Base-by-base conservation (phyloP, 1,140 invertebrate species). In the Platyura marginata region DNA sequence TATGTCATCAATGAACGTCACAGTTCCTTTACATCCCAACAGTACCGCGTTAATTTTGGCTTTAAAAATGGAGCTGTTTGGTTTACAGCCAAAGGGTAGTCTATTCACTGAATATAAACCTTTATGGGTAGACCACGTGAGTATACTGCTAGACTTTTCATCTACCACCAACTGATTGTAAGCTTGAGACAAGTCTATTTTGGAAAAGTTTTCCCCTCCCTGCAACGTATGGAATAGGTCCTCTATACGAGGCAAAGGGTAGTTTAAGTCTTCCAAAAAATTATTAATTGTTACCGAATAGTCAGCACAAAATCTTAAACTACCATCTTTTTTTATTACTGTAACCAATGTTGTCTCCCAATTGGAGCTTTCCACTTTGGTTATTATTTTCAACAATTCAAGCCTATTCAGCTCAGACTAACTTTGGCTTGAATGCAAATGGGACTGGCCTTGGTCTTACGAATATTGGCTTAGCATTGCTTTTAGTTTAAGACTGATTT, bases 241-340 rank as follows among this genome's bases (percentile, higher is more conserved):
- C 42, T 59, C 62, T 5, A 68, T 61, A 11, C 51, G 50, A 1
- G 70, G 69, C 23, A 72, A 48, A 3, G 68, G 65, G 51, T 62
- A 59, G 6, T 48, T 49, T 46, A 56, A 51, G 25, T 53, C 52
- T 41, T 54, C 45, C 13, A 56, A 46, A 21, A 43, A 46, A 15
- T 48, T 44, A 47, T 62, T 59, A 15, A 61, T 46, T 1, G 54
- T 59, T 42, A 51, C 50, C 42, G 54, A 51, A 46, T 60, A 68
- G 48, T 69, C 64, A 1, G 57, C 58, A 51, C 64, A 66, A 25
- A 68, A 48, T 22, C 65, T 20, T 11, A 58, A 46, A 2, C 43
- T 49, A 9, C 57, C 59, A 46, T 60, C 51, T 20, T 46, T 49
- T 52, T 71, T 70, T 25, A 59, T 34, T 9, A 70, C 57, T 1